Evolutionary conservation across 2,797 vertebrate species (phyloP), one percentile per base, ranked within the genome.

Genomic region (Adelosebastes latens): DNA sequence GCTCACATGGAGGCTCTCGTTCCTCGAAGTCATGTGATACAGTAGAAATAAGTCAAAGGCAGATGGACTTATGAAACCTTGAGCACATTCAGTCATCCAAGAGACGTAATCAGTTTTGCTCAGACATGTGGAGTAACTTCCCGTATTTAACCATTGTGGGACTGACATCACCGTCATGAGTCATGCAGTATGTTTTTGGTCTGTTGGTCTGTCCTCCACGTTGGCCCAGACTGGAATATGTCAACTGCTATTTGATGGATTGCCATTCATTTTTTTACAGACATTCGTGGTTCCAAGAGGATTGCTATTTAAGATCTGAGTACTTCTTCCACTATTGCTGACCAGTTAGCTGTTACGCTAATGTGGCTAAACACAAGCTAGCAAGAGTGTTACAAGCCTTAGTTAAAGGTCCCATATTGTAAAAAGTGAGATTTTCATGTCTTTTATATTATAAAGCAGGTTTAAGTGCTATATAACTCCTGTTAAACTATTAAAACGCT

Each of bases 41-140:
- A 8, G 6, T 18, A 53, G 29, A 66, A 79, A 27, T 61, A 22
- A 65, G 63, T 77, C 34, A 61, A 31, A 67, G 75, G 64, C 22
- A 10, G 32, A 73, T 74, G 61, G 25, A 66, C 34, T 67, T 66
- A n/a, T 60, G 62, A 63, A 18, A 77, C 25, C 13, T 32, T 2
- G 6, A 69, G 62, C 7, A 49, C 31, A 27, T 56, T 55, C 16
- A 8, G 0, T 68, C 25, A 53, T 58, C 5, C 24, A 8, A 22
- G 25, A 74, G 8, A 22, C 22, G 29, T 5, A 8, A 42, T 59
- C 63, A 22, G 46, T 34, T 7, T 4, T 2, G 46, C 34, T 42
- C 49, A 63, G 29, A 25, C 3, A 46, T 42, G 62, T 1, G 58
- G 65, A 55, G 65, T 16, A 31, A 74, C 68, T 72, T 88, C 64